Percentiles rank a stretch among this genome's conserved stretches.
These are phyloP conservation scores for Sphenodon punctatus DNA, from an alignment of 2,797 vertebrate species.

Conservation along the genomic window DNA sequence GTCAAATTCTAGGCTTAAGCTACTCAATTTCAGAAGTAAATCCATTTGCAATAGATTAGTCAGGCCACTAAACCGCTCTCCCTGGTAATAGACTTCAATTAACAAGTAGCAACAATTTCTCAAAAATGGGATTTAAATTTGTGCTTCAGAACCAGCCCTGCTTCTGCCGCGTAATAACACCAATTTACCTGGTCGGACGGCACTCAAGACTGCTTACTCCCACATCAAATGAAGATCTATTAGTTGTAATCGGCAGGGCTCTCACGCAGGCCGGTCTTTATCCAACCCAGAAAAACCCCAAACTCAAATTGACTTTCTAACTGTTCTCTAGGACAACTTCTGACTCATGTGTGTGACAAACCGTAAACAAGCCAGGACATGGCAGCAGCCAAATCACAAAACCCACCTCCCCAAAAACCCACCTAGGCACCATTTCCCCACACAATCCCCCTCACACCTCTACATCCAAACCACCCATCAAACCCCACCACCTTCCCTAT, in stretches of 20 bases:
- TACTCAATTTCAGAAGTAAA: neutral
- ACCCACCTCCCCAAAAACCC: no score
- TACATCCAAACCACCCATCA: no score
- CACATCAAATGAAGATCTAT: neutral
- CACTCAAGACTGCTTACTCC: neutral
- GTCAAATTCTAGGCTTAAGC: neutral
- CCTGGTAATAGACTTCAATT: conserved; percentile 30
- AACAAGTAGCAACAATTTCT: conserved; percentile 17
- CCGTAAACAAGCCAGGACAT: accelerated
- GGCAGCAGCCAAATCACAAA: neutral
- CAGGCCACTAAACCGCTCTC: neutral
- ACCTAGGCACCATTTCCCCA: no score
- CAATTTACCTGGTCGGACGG: neutral
- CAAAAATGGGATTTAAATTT: conserved; percentile 44
- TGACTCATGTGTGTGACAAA: neutral
- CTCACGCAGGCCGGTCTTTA: neutral
- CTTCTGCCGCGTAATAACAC: neutral
- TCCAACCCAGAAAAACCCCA: conserved; percentile 1
- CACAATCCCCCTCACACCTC: no score
- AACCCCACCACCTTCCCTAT: no score
- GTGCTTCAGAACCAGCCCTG: conserved; percentile 23
- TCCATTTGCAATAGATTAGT: neutral
- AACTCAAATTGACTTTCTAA: neutral
- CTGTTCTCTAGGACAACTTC: neutral
- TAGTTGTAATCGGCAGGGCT: neutral